Percentiles rank a stretch among this genome's conserved stretches.
phyloP scores from a whole-genome alignment of 2,888 invertebrate species.

The Molorchus minor region DNA sequence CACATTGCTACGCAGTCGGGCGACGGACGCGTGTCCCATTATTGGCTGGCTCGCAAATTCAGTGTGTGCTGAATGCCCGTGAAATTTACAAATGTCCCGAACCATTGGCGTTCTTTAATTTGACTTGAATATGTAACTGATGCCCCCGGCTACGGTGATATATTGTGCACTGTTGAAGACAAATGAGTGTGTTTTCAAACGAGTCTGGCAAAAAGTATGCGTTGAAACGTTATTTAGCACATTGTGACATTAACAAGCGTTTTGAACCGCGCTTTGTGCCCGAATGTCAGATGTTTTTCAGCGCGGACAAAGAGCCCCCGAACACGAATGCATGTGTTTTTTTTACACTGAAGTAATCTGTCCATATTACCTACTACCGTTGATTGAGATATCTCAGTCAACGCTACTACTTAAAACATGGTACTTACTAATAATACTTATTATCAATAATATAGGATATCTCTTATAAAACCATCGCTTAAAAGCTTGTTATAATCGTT shows the following conservation, averaged over 20 bases:
- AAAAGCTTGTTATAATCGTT: too few species aligned
- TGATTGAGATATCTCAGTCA: too few species aligned
- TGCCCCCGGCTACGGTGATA: conserved; percentile 48
- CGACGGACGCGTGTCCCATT: conserved; percentile 11
- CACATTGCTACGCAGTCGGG: not conserved
- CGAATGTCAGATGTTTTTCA: conserved; percentile 40
- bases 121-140: conserved; percentile 38
- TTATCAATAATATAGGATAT: too few species aligned
- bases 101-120: conserved; percentile 38
- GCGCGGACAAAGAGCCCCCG: conserved; percentile 33
- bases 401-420: too few species aligned
- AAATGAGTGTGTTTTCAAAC: conserved; percentile 51
- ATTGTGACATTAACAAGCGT: conserved; percentile 49
- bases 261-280: conserved; percentile 41
- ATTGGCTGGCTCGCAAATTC: conserved; percentile 29
- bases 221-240: conserved; percentile 53
- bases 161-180: conserved; percentile 51
- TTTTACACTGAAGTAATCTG: conserved; percentile 32
- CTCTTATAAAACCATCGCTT: too few species aligned
- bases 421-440: too few species aligned
- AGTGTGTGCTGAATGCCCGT: conserved; percentile 17
- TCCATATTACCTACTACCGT: too few species aligned
- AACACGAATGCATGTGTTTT: conserved; percentile 34
- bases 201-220: conserved; percentile 46
- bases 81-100: conserved; percentile 33